Evolutionary conservation across 2,797 vertebrate species (phyloP), one percentile per base, ranked within the genome.

Genomic region (Danionella dracula): DNA sequence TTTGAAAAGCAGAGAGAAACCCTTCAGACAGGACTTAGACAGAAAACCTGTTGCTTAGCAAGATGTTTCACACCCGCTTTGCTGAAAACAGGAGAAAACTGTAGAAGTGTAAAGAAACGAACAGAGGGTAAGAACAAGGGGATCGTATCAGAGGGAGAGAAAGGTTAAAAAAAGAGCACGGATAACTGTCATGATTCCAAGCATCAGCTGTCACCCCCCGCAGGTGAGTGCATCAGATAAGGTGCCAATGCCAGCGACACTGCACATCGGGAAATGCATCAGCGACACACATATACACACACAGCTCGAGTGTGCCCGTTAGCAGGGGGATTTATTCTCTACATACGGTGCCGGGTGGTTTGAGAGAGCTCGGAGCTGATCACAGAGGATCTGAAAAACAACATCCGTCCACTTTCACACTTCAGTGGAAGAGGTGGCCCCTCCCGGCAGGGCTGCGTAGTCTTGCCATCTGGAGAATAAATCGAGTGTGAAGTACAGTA

Each of bases 401-500:
- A 92, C 90, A 91, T 90, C 87, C 86, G 79, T 90, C 89, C 91
- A 92, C 92, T 92, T 93, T 93, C 91, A 92, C 90, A 93, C 91
- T 91, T 87, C 90, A 87, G 84, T 92, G 93, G 90, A 89, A 87
- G 89, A 91, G 91, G 88, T 89, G 92, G 92, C 93, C 93, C 93
- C 92, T 90, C 87, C 82, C 82, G 91, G 85, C 90, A 59, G 91
- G 91, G 87, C 85, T 85, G 89, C 84, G 84, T 89, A 90, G 91
- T 92, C 91, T 86, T 83, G 91, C 96, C 96, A 98, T 98, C 96
- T 98, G 96, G 95, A 98, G 94, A 95, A 93, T 94, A 97, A 99
- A 98, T 98, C 92, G 93, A 96, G 95, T 98, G 96, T 98, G 95
- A 99, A 98, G 95, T 96, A 96, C 94, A 96, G 96, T 96, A 96